These are phyloP conservation scores for Ceratothoa steindachneri DNA, from an alignment of 2,888 invertebrate species.

Conservation along the genomic window DNA sequence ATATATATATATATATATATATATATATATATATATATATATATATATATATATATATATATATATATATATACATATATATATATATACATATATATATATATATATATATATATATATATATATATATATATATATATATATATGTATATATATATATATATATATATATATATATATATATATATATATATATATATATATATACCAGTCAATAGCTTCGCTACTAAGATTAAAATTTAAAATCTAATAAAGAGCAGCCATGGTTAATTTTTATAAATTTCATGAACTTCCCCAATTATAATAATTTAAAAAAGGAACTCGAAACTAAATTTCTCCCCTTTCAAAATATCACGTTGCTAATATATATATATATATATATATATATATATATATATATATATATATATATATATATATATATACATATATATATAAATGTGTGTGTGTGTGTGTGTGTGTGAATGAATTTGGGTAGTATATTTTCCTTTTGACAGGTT, in stretches of 20 bases:
- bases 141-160: conserved; percentile 16
- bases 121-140: conserved; percentile 10
- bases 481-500: too few relatives aligned
- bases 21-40: conserved; percentile 6
- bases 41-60: conserved; percentile 17
- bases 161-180: conserved; percentile 25
- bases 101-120: not conserved
- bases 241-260: too few relatives aligned
- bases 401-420: conserved; percentile 14
- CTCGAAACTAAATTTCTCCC: too few relatives aligned
- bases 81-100: conserved; percentile 7
- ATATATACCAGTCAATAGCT: too few relatives aligned
- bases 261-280: too few relatives aligned
- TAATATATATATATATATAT: conserved; percentile 38
- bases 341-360: too few relatives aligned
- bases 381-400: conserved; percentile 27
- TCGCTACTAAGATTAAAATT: too few relatives aligned
- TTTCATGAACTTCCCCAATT: too few relatives aligned
- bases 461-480: too few relatives aligned
- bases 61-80: conserved; percentile 16
- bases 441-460: too few relatives aligned
- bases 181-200: conserved; percentile 23
- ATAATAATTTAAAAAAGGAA: too few relatives aligned
- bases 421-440: not conserved
- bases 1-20: conserved; percentile 1